Evolutionary conservation across 2,888 invertebrate species (phyloP).

Genomic region (Tineola bisselliella): DNA sequence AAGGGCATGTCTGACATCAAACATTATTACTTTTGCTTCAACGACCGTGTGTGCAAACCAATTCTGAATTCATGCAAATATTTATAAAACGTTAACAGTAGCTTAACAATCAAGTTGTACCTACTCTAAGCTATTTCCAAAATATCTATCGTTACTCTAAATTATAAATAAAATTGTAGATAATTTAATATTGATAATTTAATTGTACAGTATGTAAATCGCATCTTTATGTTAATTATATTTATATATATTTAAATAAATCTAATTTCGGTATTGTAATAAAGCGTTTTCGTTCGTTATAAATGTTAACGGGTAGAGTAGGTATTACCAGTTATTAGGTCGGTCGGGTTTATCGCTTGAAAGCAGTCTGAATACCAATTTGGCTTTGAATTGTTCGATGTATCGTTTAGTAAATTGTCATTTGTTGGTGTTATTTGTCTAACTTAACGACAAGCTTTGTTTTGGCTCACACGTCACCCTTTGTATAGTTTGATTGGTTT

Average conservation of each 20-base stretch:
- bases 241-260: not conserved
- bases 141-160: too few relatives aligned
- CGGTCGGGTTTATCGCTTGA: slow-evolving; percentile 25
- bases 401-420: slow-evolving; percentile 11
- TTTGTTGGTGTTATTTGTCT: slow-evolving; percentile 2
- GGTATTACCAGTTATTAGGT: slow-evolving; percentile 36
- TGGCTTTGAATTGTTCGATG: not conserved
- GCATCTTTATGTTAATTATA: too few relatives aligned
- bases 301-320: slow-evolving; percentile 2
- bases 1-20: slow-evolving; percentile 10
- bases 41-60: not conserved
- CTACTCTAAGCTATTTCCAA: not conserved
- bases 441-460: not conserved
- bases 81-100: not conserved
- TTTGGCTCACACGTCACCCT: not conserved
- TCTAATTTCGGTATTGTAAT: not conserved
- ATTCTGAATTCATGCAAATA: not conserved
- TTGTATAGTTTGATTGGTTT: not conserved
- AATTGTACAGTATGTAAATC: too few relatives aligned
- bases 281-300: not conserved
- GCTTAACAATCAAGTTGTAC: not conserved
- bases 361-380: slow-evolving; percentile 34
- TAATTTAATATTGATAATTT: too few relatives aligned
- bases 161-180: too few relatives aligned
- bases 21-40: slow-evolving; percentile 1